Base-by-base conservation (phyloP, 2,888 invertebrate species). In the Cordilura impudica region DNA sequence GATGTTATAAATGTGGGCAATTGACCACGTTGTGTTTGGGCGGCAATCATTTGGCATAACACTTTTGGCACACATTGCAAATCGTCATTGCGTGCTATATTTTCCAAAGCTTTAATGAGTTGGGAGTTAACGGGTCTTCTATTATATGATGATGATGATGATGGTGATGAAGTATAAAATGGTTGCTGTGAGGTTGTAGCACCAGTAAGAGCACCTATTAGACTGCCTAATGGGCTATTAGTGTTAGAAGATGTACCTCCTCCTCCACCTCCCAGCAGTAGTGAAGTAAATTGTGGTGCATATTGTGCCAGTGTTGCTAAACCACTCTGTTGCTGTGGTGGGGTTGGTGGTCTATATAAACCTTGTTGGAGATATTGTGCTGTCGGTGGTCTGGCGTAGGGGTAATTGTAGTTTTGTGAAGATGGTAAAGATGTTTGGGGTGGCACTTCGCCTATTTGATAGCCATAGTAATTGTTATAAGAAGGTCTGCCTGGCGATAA, bases 61-160 rank as follows among this genome's bases (percentile, higher is more conserved):
- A 96, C 91, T 86, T 95, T 91, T 2, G 95, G 94, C 77, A 96
- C 94, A 88, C 96, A 96, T 85, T 94, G 93, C 84, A 93, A 91
- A 87, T 95, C 95, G 87, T 96, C 96, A 88, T 95, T 93, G 83
- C 91, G 90, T 16, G 93, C 91, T 83, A 94, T 92, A 78, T 93
- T 92, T 83, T 91, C 90, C 80, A 94, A 87, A 12, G 93, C 93
- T 82, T 84, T 88, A 83, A 87, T 87, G 83, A 90, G 87, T 84
- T 89, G 89, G 82, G 85, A 86, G 83, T 87, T 88, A 78, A 87
- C 82, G 23, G 88, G 88, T 39, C 87, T 85, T 51, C 73, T 66
- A 7, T 60, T 49, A 8, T 77, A 56, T 12, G 82, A 72, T 19
- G 81, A 81, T 16, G 66, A 47, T 4, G 26, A 60, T 18, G 31